These are phyloP conservation scores for Tringa solitaria DNA, from an alignment of 2,113 vertebrate species.

Conservation along the genomic window DNA sequence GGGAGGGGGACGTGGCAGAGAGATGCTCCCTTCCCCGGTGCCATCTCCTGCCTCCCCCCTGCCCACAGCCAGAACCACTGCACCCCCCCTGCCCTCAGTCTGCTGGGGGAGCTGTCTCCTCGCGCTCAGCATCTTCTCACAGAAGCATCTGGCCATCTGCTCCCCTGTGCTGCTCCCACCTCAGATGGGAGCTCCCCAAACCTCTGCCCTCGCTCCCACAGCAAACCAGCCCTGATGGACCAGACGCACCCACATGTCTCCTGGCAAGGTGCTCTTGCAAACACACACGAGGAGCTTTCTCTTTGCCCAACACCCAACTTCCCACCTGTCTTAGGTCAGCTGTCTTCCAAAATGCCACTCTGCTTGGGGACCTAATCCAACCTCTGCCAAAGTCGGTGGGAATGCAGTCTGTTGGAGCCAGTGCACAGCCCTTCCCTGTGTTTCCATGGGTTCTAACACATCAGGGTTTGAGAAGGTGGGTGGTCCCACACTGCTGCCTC, in stretches of 20 bases:
- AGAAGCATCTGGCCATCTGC: neutral
- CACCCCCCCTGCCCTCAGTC: neutral
- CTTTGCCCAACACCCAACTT: neutral
- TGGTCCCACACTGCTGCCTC: neutral
- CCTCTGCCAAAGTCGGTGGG: neutral
- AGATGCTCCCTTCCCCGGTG: neutral
- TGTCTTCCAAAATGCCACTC: neutral
- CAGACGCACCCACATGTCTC: neutral
- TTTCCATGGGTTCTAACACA: too few relatives aligned
- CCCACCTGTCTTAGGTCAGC: neutral
- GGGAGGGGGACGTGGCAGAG: neutral
- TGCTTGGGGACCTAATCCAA: neutral
- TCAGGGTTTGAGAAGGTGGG: neutral
- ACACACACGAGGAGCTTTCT: fast-evolving
- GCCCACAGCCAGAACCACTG: neutral
- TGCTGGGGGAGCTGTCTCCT: neutral
- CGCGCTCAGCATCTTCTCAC: fast-evolving
- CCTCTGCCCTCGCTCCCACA: neutral
- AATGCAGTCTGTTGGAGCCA: neutral
- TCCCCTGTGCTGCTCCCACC: too few relatives aligned
- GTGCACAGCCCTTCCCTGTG: too few relatives aligned
- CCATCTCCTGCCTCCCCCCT: neutral
- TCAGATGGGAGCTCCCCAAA: fast-evolving
- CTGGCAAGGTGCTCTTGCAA: neutral
- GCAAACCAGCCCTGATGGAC: neutral